phyloP scores from a whole-genome alignment of 2,113 vertebrate genomes.

The Pluvianellus socialis region DNA sequence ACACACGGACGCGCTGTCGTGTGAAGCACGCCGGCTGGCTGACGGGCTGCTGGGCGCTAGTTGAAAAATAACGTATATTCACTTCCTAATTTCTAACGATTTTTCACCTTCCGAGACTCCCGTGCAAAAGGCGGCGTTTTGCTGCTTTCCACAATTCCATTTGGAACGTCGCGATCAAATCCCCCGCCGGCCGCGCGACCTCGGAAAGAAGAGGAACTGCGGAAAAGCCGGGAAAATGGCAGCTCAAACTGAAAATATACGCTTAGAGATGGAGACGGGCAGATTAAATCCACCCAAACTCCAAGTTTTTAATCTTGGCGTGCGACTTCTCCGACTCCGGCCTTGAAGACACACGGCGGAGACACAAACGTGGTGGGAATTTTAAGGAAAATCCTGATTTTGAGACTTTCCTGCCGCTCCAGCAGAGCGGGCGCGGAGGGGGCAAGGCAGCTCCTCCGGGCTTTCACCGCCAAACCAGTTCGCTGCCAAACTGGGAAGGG shows the following conservation, averaged over 20 bases:
- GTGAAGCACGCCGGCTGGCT: not conserved
- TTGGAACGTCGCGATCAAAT: rapidly evolving
- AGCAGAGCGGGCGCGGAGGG: not conserved
- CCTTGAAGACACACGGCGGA: not conserved
- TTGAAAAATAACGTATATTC: rapidly evolving
- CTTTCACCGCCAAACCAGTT: not conserved
- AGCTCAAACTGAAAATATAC: not conserved
- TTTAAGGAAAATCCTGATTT: not conserved
- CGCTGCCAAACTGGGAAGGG: not conserved
- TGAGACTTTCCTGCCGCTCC: not conserved
- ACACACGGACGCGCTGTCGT: not conserved
- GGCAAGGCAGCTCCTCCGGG: not conserved
- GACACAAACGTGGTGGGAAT: rapidly evolving
- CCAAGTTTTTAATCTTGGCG: not conserved
- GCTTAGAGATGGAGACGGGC: not conserved
- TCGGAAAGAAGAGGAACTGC: not conserved
- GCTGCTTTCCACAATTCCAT: not conserved
- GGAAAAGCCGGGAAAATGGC: not conserved
- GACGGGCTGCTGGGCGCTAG: not conserved
- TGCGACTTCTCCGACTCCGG: too few species aligned
- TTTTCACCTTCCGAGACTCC: not conserved
- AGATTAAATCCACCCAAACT: not conserved
- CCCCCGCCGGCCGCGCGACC: not conserved
- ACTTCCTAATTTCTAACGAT: not conserved
- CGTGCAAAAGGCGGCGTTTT: not conserved